Evolutionary conservation across 2,888 invertebrate species (phyloP).

Genomic region (Hirtodrosophila duncani): DNA sequence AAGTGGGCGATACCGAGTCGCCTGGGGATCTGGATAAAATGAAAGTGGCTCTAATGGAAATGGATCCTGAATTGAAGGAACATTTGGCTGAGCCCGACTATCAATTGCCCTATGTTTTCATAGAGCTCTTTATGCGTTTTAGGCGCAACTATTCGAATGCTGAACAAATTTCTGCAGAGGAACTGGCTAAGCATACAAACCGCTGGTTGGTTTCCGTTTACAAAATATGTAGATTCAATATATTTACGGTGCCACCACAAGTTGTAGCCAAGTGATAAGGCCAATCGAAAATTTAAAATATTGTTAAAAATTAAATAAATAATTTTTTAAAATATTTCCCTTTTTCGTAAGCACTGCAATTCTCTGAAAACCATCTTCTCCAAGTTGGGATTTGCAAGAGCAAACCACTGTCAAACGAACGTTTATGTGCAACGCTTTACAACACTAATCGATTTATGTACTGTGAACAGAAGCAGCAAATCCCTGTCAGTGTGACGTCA

Average conservation of each 20-base stretch:
- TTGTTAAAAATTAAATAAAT: no score
- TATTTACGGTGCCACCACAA: slow-evolving; percentile 38
- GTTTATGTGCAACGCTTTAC: no score
- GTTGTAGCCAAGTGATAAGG: background rate
- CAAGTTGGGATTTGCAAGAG: no score
- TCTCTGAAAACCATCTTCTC: no score
- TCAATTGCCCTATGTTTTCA: slow-evolving; percentile 36
- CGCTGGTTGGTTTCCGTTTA: slow-evolving; percentile 48
- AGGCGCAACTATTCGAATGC: slow-evolving; percentile 44
- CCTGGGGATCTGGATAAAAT: slow-evolving; percentile 31
- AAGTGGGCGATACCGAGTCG: slow-evolving; percentile 34
- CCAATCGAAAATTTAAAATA: background rate
- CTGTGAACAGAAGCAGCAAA: no score
- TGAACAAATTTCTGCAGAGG: slow-evolving; percentile 6
- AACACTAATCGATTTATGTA: no score
- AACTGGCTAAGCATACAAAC: slow-evolving; percentile 19
- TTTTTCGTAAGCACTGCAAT: background rate
- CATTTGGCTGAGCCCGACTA: slow-evolving; percentile 21
- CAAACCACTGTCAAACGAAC: no score
- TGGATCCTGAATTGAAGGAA: slow-evolving; percentile 30
- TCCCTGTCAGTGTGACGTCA: no score
- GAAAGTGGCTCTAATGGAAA: slow-evolving; percentile 31
- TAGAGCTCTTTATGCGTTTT: slow-evolving; percentile 47
- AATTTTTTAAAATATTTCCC: background rate
- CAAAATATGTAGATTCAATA: slow-evolving; percentile 42